Base-by-base conservation (phyloP, 2,113 vertebrate species). In the Regulus satrapa region DNA sequence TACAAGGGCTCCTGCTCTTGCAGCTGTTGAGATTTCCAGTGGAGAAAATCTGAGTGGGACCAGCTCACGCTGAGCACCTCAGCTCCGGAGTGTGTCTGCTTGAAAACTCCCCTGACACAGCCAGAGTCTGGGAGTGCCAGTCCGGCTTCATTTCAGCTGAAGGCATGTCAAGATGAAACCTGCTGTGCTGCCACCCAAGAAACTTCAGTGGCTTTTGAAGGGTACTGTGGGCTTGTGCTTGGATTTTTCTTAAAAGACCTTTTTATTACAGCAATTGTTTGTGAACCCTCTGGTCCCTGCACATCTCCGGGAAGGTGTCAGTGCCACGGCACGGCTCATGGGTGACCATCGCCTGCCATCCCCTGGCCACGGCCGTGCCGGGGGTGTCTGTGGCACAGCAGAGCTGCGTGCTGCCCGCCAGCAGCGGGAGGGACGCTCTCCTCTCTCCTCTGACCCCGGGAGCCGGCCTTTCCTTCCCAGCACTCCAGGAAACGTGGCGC, bases 291-390 rank as follows among this genome's bases (percentile, higher is more conserved):
- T 8, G 72, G 38, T 15, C 8, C 19, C 32, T 12, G 48, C 13
- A 1, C 4, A 0, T 18, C 15, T 28, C 8, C 52, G 7, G 83
- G 29, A 3, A 11, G 38, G 29, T 75, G 31, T 6, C 21, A 1
- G 0, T 5, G 41, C 2, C 36, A 0, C 9, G 23, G 2, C 6
- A 52, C 13, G 40, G 71, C 54, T 85, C 11, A 5, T 77, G 41
- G 7, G 5, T 45, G 56, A 92, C 10, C 38, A 3, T 21, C 43
- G 90, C 34, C 86, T 96, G 97, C 97, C 95, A 73, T n/a, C n/a
- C n/a, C n/a, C n/a, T n/a, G n/a, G n/a, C n/a, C n/a, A n/a, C n/a
- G n/a, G n/a, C n/a, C n/a, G n/a, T n/a, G n/a, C n/a, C n/a, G n/a
- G n/a, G n/a, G n/a, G n/a, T n/a, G n/a, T n/a, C n/a, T n/a, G n/a